Base-by-base conservation (phyloP, 2,797 vertebrate genomes). In the Scolopax bukidnonensis region DNA sequence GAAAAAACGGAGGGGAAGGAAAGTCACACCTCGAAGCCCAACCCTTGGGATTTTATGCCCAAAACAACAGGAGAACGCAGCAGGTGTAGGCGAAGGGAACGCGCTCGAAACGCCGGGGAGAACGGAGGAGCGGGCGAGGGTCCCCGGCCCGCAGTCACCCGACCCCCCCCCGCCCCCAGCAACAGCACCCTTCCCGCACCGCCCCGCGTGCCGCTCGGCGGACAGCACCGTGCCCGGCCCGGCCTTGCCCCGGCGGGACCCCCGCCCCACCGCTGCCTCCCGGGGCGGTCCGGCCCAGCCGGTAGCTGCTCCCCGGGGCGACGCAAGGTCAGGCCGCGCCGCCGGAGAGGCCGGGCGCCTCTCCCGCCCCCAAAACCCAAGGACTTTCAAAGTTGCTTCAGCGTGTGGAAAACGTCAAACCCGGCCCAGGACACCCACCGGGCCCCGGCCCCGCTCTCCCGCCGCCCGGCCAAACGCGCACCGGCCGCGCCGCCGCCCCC, bases 81-180 rank as follows among this genome's bases (percentile, higher is more conserved):
- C 57, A 56, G 64, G 60, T 23, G 69, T 33, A 13, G 4, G 2
- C 4, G 1, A n/a, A 33, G 47, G 0, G 18, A 51, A 10, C 23
- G 1, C 1, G 11, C 15, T 0, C 3, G 23, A n/a, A 24, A 10
- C 5, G 1, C 45, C 1, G 13, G 0, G 41, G 20, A 47, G 13
- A 17, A 75, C 8, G 4, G 47, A 27, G n/a, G 7, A 32, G 11
- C 0, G 28, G 13, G 38, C 14, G 20, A 51, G 59, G 2, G 36
- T 7, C 48, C 38, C n/a, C 8, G 23, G 36, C 80, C 43, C 19
- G 40, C 48, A 20, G 14, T 36, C 36, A 36, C 36, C 36, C 36
- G 9, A 36, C 36, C 36, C 9, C 36, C 36, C 36, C 65, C 40
- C 4, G 1, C 14, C 16, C 17, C 25, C 8, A 4, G 15, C 14